Percentiles rank a stretch among this genome's conserved stretches.
Conservation (phyloP, 1,140 invertebrate species). For the Megalonaias nervosa region DNA sequence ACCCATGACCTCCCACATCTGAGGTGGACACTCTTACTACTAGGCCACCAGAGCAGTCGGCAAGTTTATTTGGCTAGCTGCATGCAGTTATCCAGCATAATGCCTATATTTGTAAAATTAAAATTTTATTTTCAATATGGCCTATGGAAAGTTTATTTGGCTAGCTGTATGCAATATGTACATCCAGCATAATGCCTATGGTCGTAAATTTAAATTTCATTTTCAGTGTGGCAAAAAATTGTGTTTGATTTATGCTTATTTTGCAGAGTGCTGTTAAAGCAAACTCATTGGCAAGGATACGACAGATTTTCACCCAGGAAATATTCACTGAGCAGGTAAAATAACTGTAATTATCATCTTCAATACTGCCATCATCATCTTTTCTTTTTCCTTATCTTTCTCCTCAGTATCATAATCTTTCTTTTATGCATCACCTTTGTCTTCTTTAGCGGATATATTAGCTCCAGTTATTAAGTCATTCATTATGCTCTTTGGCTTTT, state of each 20-base stretch:
- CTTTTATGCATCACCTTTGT: not conserved
- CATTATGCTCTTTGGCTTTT: not conserved
- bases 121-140: not conserved
- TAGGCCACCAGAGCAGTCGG: too few species aligned
- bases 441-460: slow-evolving; percentile 12
- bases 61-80: too few species aligned
- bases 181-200: too few species aligned
- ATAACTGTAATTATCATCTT: not conserved
- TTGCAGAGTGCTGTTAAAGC: slow-evolving; percentile 81
- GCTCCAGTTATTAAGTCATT: not conserved
- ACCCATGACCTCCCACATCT: too few species aligned
- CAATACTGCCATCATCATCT: not conserved
- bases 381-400: not conserved
- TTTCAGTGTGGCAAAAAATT: not conserved
- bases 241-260: not conserved
- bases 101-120: not conserved
- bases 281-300: slow-evolving; percentile 92
- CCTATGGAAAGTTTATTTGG: too few species aligned
- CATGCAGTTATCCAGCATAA: too few species aligned
- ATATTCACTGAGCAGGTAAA: slow-evolving; percentile 95
- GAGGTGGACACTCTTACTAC: too few species aligned
- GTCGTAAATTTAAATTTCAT: not conserved
- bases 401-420: not conserved
- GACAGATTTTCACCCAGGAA: slow-evolving; percentile 96
- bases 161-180: too few species aligned